These are phyloP conservation scores for Chaetogeoica ovagalla DNA, from an alignment of 2,888 invertebrate genomes.

Conservation along the genomic window DNA sequence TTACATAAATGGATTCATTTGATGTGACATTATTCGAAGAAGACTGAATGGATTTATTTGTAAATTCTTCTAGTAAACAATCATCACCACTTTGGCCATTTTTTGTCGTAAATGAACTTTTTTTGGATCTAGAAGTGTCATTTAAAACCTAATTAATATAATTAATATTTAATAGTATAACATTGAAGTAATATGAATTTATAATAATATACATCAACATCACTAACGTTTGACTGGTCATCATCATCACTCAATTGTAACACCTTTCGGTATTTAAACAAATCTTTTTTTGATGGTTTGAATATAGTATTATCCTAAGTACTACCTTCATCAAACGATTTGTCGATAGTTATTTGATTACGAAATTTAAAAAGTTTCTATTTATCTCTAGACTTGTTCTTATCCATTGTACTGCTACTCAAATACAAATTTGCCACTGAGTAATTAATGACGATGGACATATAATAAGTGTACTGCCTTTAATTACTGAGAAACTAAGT, in stretches of 20 bases:
- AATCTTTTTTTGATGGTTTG: background rate
- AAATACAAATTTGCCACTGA: constrained; percentile 93
- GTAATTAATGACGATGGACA: constrained; percentile 88
- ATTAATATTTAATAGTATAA: background rate
- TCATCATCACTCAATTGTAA: constrained; percentile 22
- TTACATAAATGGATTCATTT: constrained; percentile 18
- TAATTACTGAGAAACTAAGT: constrained; percentile 1
- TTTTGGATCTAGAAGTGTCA: background rate
- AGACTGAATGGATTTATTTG: background rate
- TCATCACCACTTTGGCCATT: background rate
- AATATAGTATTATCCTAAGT: background rate
- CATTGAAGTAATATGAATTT: background rate
- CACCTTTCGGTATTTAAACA: constrained; percentile 7
- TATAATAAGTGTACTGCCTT: constrained; percentile 81
- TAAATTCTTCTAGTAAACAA: background rate
- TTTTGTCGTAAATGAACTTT: background rate
- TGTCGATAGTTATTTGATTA: no score
- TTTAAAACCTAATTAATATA: constrained; percentile 16
- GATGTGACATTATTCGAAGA: background rate
- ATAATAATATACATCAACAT: constrained; percentile 6
- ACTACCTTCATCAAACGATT: no score
- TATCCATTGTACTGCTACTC: background rate
- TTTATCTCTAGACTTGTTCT: background rate
- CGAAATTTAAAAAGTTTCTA: background rate
- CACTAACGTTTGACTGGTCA: background rate